phyloP scores from a whole-genome alignment of 2,113 vertebrate species.

The Pelecanoides urinatrix region DNA sequence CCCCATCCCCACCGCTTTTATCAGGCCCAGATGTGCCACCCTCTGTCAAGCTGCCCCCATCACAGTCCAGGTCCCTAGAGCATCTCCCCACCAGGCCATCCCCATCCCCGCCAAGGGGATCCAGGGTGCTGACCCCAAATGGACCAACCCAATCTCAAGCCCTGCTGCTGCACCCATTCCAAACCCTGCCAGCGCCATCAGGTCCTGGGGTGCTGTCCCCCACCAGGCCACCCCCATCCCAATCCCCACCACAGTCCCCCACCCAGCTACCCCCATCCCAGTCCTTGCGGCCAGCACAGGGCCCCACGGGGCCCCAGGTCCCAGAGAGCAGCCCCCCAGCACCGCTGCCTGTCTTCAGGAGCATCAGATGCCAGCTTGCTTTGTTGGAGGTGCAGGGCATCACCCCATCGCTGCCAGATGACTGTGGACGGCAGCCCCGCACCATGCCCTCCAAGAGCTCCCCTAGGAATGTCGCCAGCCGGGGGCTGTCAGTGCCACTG shows the following conservation, averaged over 20 bases:
- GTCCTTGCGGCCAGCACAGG: neutral
- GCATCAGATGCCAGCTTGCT: slow-evolving; percentile 73
- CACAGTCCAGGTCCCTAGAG: slow-evolving; percentile 23
- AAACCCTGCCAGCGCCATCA: neutral
- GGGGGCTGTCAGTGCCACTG: slow-evolving; percentile 73
- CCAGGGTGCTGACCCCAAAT: neutral
- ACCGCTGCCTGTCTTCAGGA: slow-evolving; percentile 42
- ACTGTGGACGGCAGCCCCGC: slow-evolving; percentile 10
- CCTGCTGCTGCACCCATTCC: neutral
- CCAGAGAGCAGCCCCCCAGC: neutral
- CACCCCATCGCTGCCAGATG: slow-evolving; percentile 15
- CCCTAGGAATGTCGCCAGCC: neutral
- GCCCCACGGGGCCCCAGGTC: fast-evolving
- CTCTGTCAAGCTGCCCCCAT: neutral
- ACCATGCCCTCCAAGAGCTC: neutral
- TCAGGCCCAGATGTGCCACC: neutral
- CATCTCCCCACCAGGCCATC: neutral
- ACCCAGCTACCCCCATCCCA: neutral
- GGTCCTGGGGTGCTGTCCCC: neutral
- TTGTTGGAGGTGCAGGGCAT: slow-evolving; percentile 52
- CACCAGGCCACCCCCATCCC: neutral
- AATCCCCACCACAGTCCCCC: neutral
- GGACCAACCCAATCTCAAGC: neutral
- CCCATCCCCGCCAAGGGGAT: neutral
- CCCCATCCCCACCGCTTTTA: neutral